phyloP scores from a whole-genome alignment of 2,888 invertebrate species.

The Cerastis leucographa region DNA sequence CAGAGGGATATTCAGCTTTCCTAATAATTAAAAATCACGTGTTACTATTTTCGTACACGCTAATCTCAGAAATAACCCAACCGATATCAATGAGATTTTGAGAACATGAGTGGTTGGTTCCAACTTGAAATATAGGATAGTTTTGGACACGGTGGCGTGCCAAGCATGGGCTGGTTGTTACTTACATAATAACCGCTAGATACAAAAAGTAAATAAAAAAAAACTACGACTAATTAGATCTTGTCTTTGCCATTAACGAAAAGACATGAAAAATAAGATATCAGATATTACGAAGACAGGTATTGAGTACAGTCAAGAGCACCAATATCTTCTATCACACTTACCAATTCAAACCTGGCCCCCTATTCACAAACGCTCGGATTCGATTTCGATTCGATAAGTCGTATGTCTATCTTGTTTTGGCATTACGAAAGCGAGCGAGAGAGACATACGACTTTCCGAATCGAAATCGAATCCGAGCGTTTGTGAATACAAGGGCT shows the following conservation, averaged over 20 bases:
- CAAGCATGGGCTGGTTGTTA: neutral
- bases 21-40: neutral
- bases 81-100: neutral
- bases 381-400: no score
- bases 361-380: no score
- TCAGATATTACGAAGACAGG: conserved; percentile 3
- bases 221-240: neutral
- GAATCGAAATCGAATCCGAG: no score
- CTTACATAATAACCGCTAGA: neutral
- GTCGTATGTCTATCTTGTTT: no score
- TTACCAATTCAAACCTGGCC: neutral
- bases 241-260: conserved; percentile 1
- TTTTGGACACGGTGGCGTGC: neutral
- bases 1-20: neutral
- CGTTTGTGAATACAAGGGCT: no score
- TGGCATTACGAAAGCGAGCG: no score
- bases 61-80: neutral
- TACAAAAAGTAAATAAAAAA: conserved; percentile 20
- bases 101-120: neutral
- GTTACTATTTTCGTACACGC: neutral
- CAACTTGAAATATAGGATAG: neutral
- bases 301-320: neutral
- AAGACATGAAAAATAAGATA: conserved; percentile 4
- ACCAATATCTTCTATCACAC: neutral
- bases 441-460: no score